Base-by-base conservation (phyloP, 2,888 invertebrate species). In the Camponotus fellah region DNA sequence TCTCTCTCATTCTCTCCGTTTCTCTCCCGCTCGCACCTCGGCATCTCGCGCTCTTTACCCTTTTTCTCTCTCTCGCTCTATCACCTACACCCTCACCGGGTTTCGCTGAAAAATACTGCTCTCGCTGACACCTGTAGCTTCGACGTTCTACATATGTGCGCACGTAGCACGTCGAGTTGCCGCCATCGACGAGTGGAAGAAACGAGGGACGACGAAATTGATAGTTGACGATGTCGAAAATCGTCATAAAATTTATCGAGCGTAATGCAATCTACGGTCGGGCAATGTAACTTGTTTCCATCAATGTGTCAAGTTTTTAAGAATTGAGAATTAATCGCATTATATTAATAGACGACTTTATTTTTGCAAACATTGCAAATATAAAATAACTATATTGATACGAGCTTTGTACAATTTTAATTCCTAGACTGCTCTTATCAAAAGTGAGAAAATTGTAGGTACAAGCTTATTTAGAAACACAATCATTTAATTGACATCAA, bases 91-190 rank as follows among this genome's bases (percentile, higher is more conserved):
- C 92, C 92, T 90, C 88, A 87, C 86, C 88, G 84, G 86, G 88
- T 89, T 91, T 90, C 91, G 90, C 91, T 94, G 94, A 95, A 95
- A 95, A 95, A 94, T 94, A 94, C 94, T 91, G 92, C 92, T 93
- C 93, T 92, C 92, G 92, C 95, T 95, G 95, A 95, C 95, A 95
- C 95, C 95, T 95, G 95, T 95, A 92, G 95, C 94, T 95, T 94
- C 94, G 88, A 90, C 93, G 91, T 93, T 94, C 93, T 94, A 94
- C 94, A 93, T 94, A 94, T 94, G 93, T 92, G 89, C 86, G 88
- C 90, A 88, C 88, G 86, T 89, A 79, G 79, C 79, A 89, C 89
- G 82, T 86, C 79, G 76, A 64, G 74, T 37, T 56, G 53, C 84
- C 77, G 40, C 76, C 80, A 83, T 86, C 84, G 86, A 84, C 82